Evolutionary conservation across 2,113 vertebrate genomes (phyloP).

Genomic region (Emydocephalus ijimae): DNA sequence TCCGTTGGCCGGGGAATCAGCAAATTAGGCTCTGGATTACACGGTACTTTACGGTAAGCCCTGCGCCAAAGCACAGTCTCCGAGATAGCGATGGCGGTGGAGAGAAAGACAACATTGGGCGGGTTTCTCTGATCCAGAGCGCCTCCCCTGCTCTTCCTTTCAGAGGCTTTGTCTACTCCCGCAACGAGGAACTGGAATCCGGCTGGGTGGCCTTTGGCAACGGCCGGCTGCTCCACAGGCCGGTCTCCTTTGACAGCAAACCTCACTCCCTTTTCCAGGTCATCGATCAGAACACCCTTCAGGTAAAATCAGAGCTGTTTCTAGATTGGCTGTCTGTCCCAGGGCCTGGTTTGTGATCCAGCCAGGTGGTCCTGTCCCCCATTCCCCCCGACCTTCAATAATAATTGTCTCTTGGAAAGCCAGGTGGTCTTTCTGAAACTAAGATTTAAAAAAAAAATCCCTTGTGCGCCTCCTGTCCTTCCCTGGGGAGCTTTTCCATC

Average conservation of each 20-base stretch:
- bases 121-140: not conserved
- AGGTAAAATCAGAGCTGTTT: conserved; percentile 74
- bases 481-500: not conserved
- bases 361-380: not conserved
- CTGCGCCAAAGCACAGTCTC: not conserved
- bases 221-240: conserved; percentile 85
- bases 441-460: not conserved
- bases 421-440: conserved; percentile 1
- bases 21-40: conserved; percentile 95
- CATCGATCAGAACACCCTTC: conserved; percentile 92
- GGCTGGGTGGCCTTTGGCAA: conserved; percentile 92
- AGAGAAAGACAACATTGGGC: not conserved
- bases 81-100: not conserved
- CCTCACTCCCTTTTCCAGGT: conserved; percentile 96
- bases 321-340: not conserved
- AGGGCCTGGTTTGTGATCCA: not conserved
- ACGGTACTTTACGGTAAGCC: conserved; percentile 93
- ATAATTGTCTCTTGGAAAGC: conserved; percentile 1
- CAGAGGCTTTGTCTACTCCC: conserved; percentile 96
- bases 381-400: not conserved
- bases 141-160: conserved; percentile 5
- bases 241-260: conserved; percentile 93
- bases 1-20: conserved; percentile 95
- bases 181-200: conserved; percentile 92
- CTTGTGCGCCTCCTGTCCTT: not conserved